These are phyloP conservation scores for Ruditapes philippinarum DNA, from an alignment of 1,140 invertebrate genomes.

Conservation along the genomic window DNA sequence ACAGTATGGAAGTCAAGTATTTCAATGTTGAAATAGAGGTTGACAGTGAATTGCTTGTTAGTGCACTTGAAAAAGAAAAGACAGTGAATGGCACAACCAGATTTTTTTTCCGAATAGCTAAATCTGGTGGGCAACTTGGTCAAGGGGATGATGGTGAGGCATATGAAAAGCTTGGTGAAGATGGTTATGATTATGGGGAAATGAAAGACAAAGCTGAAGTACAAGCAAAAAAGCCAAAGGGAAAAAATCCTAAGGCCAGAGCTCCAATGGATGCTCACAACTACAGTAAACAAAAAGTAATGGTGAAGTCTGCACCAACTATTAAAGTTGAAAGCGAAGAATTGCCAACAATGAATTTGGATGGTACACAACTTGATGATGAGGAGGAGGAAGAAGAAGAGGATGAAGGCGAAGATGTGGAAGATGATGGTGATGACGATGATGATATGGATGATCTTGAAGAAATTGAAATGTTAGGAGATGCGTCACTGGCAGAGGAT, in stretches of 20 bases:
- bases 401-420: conserved; percentile 7
- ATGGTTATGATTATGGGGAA: conserved; percentile 4
- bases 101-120: not conserved
- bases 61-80: not conserved
- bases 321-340: not conserved
- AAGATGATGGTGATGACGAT: conserved; percentile 33
- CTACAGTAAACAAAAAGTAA: conserved; percentile 19
- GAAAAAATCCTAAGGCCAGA: not conserved
- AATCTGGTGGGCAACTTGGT: not conserved
- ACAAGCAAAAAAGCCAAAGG: not conserved
- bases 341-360: not conserved
- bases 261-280: conserved; percentile 13
- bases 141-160: not conserved
- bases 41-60: not conserved
- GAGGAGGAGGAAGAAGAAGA: not conserved
- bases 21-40: conserved; percentile 42
- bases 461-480: not conserved
- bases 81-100: not conserved
- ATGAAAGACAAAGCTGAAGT: not conserved
- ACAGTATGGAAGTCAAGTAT: conserved; percentile 29
- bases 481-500: not conserved
- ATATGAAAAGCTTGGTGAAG: conserved; percentile 3
- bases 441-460: conserved; percentile 30
- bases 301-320: not conserved
- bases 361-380: conserved; percentile 35